Evolutionary conservation across 2,888 invertebrate genomes (phyloP), one percentile per base, ranked within the genome.

Genomic region (Morpho deidamia): DNA sequence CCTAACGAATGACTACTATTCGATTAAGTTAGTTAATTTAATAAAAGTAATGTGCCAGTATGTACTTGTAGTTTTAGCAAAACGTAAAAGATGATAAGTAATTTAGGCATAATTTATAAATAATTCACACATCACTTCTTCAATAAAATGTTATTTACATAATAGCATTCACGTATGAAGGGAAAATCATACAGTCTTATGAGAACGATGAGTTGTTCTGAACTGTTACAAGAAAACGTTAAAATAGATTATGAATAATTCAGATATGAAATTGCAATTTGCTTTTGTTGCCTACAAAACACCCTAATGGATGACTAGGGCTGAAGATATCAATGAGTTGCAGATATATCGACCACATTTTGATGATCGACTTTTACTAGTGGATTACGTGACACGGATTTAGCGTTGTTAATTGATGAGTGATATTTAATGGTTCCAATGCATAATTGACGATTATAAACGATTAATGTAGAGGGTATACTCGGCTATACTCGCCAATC

Each of bases 171-270:
- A 42, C 41, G 35, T 42, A 41, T 41, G 49, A 37, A 11, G 10
- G 2, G 32, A 9, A 39, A 42, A 49, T 42, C 49, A 34, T 42
- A 35, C 42, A 49, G 42, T 49, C 41, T 23, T 49, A 35, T 41
- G 42, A 14, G 12, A 49, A 49, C 35, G 32, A 12, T 42, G 42
- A 49, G 41, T n/a, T 37, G 42, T 11, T 40, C 40, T n/a, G 9
- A 40, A 40, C 33, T 33, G 39, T 11, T 42, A 42, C 44, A 41
- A 44, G 44, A 47, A 44, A 56, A 52, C 52, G 42, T 49, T 49
- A 49, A 43, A 50, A 53, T 50, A 57, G 37, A 35, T 46, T 51
- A 57, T 53, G 53, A 57, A 57, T 57, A 51, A 53, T 53, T 57
- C 50, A 53, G 50, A 56, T 49, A 53, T 50, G 46, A 56, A 53